phyloP scores from a whole-genome alignment of 2,797 vertebrate species.

The Sebastes reedi region DNA sequence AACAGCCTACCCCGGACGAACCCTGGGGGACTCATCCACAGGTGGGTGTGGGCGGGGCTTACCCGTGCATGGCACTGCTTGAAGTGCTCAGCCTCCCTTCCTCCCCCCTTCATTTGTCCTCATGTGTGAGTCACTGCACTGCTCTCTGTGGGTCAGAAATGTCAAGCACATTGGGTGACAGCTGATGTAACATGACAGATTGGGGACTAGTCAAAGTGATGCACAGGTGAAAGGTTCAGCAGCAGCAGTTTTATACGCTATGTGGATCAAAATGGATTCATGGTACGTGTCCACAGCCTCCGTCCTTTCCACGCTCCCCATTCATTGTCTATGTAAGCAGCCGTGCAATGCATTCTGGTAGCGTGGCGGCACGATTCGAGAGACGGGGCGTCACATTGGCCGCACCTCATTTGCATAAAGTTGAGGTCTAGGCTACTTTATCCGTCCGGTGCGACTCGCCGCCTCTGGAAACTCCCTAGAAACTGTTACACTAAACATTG shows the following conservation, averaged over 20 bases:
- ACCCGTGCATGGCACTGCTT: slow-evolving; percentile 84
- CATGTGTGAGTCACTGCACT: slow-evolving; percentile 8
- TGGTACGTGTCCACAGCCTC: too few relatives aligned
- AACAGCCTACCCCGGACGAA: slow-evolving; percentile 95
- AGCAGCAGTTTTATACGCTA: background rate
- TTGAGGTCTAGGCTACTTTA: too few relatives aligned
- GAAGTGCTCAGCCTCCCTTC: slow-evolving; percentile 69
- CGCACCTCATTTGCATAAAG: too few relatives aligned
- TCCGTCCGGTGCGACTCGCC: too few relatives aligned
- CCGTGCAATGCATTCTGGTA: too few relatives aligned
- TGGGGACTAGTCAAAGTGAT: slow-evolving; percentile 18
- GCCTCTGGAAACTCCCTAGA: too few relatives aligned
- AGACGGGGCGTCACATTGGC: too few relatives aligned
- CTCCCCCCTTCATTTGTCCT: slow-evolving; percentile 40
- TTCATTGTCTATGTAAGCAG: too few relatives aligned
- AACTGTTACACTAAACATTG: too few relatives aligned
- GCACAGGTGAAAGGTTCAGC: slow-evolving; percentile 5
- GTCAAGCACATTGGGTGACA: slow-evolving; percentile 15
- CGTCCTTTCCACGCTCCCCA: too few relatives aligned
- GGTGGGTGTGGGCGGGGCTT: slow-evolving; percentile 87
- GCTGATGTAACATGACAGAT: background rate
- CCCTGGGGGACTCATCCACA: slow-evolving; percentile 90
- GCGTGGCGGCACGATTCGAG: too few relatives aligned
- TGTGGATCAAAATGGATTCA: background rate
- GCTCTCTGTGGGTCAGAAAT: slow-evolving; percentile 11